phyloP scores from a whole-genome alignment of 2,888 invertebrate species.

The Synergus itoensis region DNA sequence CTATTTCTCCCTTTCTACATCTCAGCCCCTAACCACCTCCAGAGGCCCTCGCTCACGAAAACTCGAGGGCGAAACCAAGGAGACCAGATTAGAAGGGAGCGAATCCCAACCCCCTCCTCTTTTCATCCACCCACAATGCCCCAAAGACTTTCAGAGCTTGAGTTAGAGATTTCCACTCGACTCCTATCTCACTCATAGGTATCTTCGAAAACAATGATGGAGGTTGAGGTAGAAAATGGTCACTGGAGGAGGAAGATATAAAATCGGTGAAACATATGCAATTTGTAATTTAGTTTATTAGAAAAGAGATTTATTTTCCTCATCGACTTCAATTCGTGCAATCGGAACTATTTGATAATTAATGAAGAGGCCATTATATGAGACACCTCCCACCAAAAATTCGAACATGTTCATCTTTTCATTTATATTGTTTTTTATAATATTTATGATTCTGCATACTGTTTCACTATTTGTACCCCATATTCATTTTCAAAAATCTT shows the following conservation, averaged over 20 bases:
- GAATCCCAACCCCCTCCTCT: constrained; percentile 60
- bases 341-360: too few relatives aligned
- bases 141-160: constrained; percentile 58
- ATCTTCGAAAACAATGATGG: constrained; percentile 65
- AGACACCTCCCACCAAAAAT: too few relatives aligned
- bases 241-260: constrained; percentile 35
- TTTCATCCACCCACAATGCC: constrained; percentile 2
- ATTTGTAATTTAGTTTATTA: neutral
- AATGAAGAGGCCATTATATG: too few relatives aligned
- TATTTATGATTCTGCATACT: too few relatives aligned
- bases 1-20: constrained; percentile 56
- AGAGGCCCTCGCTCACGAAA: constrained; percentile 63
- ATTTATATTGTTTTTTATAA: too few relatives aligned
- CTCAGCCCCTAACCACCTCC: constrained; percentile 52
- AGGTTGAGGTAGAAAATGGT: constrained; percentile 60
- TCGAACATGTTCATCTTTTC: too few relatives aligned
- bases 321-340: too few relatives aligned
- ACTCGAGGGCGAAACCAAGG: constrained; percentile 76
- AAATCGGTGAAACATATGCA: neutral
- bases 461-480: too few relatives aligned
- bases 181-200: constrained; percentile 55
- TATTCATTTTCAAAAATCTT: too few relatives aligned
- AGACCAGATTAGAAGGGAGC: constrained; percentile 76
- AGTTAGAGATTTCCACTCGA: constrained; percentile 68
- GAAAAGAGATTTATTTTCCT: neutral